Evolutionary conservation across 2,113 vertebrate genomes (phyloP).

Genomic region (Brienomyrus longianalis): DNA sequence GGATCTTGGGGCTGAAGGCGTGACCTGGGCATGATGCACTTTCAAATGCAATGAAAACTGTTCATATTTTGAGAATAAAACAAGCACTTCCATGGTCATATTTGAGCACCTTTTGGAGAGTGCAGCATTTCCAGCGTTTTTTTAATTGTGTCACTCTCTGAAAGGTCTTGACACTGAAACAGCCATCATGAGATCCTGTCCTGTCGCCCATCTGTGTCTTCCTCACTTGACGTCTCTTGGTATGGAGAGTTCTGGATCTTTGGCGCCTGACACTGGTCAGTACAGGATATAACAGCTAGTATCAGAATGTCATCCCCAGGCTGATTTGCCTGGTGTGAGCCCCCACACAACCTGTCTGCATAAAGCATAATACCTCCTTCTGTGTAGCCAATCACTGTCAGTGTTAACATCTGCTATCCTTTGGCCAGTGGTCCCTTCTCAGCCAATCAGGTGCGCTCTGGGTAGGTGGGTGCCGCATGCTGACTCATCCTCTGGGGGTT

Average conservation of each 20-base stretch:
- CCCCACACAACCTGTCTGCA: not conserved
- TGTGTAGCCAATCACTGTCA: not conserved
- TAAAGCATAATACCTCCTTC: not conserved
- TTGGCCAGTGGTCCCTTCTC: not conserved
- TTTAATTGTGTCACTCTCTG: not conserved
- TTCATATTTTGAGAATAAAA: not conserved
- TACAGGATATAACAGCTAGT: not conserved
- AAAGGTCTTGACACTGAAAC: too few relatives aligned
- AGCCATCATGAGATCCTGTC: too few relatives aligned
- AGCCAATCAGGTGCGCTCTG: not conserved
- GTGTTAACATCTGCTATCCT: not conserved
- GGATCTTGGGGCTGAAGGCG: not conserved
- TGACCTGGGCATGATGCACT: not conserved
- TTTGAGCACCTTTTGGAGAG: too few relatives aligned
- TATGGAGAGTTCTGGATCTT: not conserved
- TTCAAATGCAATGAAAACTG: not conserved
- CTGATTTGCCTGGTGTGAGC: not conserved
- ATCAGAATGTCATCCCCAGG: not conserved
- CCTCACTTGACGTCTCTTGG: not conserved
- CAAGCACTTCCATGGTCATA: not conserved
- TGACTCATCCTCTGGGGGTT: not conserved
- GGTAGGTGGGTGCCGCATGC: not conserved
- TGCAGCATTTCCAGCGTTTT: not conserved
- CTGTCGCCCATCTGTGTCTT: not conserved
- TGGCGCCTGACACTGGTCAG: not conserved